Evolutionary conservation across 1,140 invertebrate species (phyloP).

Genomic region (Tigriopus japonicus): DNA sequence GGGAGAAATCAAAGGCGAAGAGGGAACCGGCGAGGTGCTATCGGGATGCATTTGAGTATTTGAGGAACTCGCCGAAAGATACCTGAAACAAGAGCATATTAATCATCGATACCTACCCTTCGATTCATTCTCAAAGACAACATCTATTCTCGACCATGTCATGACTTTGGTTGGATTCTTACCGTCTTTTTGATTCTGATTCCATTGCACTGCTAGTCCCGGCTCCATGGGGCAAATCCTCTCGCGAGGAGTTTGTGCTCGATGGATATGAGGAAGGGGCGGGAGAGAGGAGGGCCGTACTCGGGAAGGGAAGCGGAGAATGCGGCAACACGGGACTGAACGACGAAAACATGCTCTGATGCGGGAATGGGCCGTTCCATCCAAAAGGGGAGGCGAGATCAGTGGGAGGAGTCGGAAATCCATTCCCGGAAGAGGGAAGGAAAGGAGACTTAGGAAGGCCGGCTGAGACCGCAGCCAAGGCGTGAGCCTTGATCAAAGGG

Average conservation of each 20-base stretch:
- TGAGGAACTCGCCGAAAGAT: no score
- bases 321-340: not conserved
- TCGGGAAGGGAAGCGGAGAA: slow-evolving; percentile 1
- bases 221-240: not conserved
- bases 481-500: not conserved
- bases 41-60: not conserved
- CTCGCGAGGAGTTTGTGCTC: slow-evolving; percentile 11
- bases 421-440: not conserved
- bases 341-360: no score
- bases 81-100: no score
- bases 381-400: slow-evolving; percentile 8
- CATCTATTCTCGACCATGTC: no score
- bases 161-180: no score
- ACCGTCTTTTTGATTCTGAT: not conserved
- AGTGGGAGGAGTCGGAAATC: slow-evolving; percentile 12
- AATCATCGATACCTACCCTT: no score
- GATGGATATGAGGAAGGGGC: slow-evolving; percentile 9
- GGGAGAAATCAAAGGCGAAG: no score
- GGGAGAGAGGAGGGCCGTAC: slow-evolving; percentile 1
- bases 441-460: not conserved
- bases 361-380: not conserved
- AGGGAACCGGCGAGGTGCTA: slow-evolving; percentile 5
- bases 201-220: not conserved
- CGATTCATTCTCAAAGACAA: no score
- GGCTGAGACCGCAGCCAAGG: not conserved